Conservation (phyloP, 1,140 invertebrate species). For the Sminthurinus signatus region DNA sequence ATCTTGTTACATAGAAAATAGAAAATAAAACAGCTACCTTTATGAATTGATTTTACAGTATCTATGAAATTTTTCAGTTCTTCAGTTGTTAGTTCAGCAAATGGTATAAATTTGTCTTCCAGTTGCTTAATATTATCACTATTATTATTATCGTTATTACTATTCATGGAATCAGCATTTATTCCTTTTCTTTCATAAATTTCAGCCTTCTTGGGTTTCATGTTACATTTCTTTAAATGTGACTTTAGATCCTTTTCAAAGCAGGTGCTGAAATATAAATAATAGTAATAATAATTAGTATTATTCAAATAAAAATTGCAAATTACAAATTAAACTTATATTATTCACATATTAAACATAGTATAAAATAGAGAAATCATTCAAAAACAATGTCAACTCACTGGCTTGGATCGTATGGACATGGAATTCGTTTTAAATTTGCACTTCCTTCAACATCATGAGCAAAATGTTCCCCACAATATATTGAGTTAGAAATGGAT, state of each 20-base stretch:
- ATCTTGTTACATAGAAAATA: too few species aligned
- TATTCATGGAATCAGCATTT: slow-evolving; percentile 50
- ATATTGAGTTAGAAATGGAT: too few species aligned
- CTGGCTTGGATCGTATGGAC: slow-evolving; percentile 21
- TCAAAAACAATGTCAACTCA: too few species aligned
- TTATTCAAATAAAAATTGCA: too few species aligned
- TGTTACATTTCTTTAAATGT: slow-evolving; percentile 72
- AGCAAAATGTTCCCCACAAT: not conserved
- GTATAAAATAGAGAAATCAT: too few species aligned
- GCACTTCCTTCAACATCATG: not conserved
- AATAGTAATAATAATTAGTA: slow-evolving; percentile 10
- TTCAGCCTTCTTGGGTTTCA: slow-evolving; percentile 50
- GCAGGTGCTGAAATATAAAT: slow-evolving; percentile 52
- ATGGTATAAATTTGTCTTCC: slow-evolving; percentile 37
- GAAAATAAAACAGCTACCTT: slow-evolving; percentile 44
- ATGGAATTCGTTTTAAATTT: slow-evolving; percentile 13
- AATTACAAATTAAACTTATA: too few species aligned
- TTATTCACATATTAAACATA: too few species aligned
- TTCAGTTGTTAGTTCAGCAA: slow-evolving; percentile 45
- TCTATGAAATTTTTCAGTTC: slow-evolving; percentile 48
- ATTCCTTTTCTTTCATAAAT: slow-evolving; percentile 57
- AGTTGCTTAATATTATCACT: too few species aligned
- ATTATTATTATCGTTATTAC: slow-evolving; percentile 15
- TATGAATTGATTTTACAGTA: slow-evolving; percentile 49
- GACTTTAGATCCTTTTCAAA: slow-evolving; percentile 62